Percentiles rank a stretch among this genome's conserved stretches.
phyloP scores from a whole-genome alignment of 1,140 invertebrate genomes.

The Spodoptera frugiperda region DNA sequence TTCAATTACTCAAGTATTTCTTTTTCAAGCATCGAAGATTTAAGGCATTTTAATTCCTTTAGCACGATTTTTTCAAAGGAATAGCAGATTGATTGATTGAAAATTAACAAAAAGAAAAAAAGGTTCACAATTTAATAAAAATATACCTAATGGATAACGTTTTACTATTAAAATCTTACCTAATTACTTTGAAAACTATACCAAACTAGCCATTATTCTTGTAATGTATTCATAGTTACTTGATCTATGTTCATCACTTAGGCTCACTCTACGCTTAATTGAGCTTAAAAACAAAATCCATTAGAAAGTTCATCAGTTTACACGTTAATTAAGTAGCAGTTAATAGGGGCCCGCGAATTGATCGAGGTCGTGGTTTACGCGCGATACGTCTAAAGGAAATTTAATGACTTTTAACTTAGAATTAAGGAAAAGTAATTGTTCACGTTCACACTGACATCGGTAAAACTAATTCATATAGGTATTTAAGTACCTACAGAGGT shows the following conservation, averaged over 20 bases:
- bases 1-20: background rate
- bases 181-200: background rate
- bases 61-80: too few relatives aligned
- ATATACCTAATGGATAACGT: too few relatives aligned
- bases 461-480: background rate
- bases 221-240: conserved; percentile 1
- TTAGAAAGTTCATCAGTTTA: conserved; percentile 48
- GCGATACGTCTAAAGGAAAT: conserved; percentile 61
- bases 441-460: background rate
- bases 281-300: conserved; percentile 42
- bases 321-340: conserved; percentile 46
- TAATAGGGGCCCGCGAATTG: conserved; percentile 59
- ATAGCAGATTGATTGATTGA: too few relatives aligned
- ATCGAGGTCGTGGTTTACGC: conserved; percentile 63
- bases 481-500: background rate
- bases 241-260: conserved; percentile 20
- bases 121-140: too few relatives aligned
- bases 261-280: conserved; percentile 28
- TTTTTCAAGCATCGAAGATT: too few relatives aligned
- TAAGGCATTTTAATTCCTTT: too few relatives aligned
- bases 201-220: background rate
- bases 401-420: conserved; percentile 56
- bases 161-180: too few relatives aligned
- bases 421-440: conserved; percentile 13
- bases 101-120: too few relatives aligned